A percentile compares a stretch with the other conserved stretches of the same genome.
phyloP scores from a whole-genome alignment of 2,113 vertebrate genomes.

The Dasyprocta punctata region DNA sequence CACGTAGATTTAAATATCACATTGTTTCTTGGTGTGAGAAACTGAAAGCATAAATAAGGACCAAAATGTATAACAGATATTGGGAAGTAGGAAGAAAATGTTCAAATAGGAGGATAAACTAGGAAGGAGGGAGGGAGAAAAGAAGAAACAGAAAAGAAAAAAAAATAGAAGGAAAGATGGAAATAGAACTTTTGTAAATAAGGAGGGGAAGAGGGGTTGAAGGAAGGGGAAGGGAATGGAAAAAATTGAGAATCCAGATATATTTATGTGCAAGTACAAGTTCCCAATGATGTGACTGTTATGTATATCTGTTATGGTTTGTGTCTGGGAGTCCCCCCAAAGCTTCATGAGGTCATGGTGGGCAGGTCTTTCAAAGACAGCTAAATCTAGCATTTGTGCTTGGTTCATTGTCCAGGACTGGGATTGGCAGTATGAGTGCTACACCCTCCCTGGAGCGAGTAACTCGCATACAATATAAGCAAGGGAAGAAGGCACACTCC shows the following conservation, averaged over 20 bases:
- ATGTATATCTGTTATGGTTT: no score
- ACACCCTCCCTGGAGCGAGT: no score
- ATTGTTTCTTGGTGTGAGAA: background rate
- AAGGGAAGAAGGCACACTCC: no score
- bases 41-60: background rate
- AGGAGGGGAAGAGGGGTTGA: background rate
- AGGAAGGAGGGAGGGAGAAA: background rate
- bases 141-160: background rate
- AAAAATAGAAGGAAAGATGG: background rate
- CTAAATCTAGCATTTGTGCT: no score
- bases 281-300: no score
- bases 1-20: background rate
- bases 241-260: background rate
- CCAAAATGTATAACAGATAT: background rate
- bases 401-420: no score
- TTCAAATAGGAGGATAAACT: background rate
- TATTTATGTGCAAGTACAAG: background rate
- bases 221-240: background rate
- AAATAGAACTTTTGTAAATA: background rate
- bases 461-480: no score
- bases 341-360: no score
- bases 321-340: no score
- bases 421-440: no score
- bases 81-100: background rate
- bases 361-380: no score